A percentile compares a stretch with the other conserved stretches of the same genome.
Conservation (phyloP, 2,888 invertebrate species). For the Mellilla xanthometata region DNA sequence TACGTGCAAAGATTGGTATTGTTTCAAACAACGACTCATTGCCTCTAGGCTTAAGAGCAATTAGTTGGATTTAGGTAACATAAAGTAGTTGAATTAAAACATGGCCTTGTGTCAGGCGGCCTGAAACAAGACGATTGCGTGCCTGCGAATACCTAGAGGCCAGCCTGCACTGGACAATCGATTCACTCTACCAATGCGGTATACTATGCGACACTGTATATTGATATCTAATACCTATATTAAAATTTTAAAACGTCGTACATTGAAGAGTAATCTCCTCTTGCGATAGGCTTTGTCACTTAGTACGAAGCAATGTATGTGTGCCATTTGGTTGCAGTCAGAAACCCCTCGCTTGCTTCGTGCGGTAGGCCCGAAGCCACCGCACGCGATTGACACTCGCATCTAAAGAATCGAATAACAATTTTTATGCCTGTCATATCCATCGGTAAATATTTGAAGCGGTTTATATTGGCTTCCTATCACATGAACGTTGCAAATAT, state of each 20-base stretch:
- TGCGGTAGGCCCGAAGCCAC: slow-evolving; percentile 29
- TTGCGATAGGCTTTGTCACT: not conserved
- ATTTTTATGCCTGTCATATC: slow-evolving; percentile 40
- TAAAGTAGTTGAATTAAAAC: slow-evolving; percentile 7
- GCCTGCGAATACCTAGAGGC: slow-evolving; percentile 71
- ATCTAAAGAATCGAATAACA: slow-evolving; percentile 54
- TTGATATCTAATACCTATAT: slow-evolving; percentile 55
- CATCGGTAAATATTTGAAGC: slow-evolving; percentile 43
- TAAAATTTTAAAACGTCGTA: slow-evolving; percentile 36
- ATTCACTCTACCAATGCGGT: slow-evolving; percentile 74
- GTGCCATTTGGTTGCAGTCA: slow-evolving; percentile 30
- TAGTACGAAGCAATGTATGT: slow-evolving; percentile 35
- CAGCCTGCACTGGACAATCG: slow-evolving; percentile 76
- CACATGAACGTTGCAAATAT: slow-evolving; percentile 33
- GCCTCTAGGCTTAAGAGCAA: not conserved
- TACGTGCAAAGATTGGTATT: too few relatives aligned
- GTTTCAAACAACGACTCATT: too few relatives aligned
- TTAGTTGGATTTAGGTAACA: slow-evolving; percentile 2
- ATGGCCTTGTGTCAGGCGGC: slow-evolving; percentile 36
- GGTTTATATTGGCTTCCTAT: slow-evolving; percentile 49
- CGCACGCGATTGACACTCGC: slow-evolving; percentile 44
- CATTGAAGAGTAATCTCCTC: slow-evolving; percentile 36
- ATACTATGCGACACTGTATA: slow-evolving; percentile 69
- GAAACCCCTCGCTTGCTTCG: slow-evolving; percentile 27
- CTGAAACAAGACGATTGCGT: slow-evolving; percentile 69